These are phyloP conservation scores for Anticlea derivata DNA, from an alignment of 2,888 invertebrate species.

Conservation along the genomic window DNA sequence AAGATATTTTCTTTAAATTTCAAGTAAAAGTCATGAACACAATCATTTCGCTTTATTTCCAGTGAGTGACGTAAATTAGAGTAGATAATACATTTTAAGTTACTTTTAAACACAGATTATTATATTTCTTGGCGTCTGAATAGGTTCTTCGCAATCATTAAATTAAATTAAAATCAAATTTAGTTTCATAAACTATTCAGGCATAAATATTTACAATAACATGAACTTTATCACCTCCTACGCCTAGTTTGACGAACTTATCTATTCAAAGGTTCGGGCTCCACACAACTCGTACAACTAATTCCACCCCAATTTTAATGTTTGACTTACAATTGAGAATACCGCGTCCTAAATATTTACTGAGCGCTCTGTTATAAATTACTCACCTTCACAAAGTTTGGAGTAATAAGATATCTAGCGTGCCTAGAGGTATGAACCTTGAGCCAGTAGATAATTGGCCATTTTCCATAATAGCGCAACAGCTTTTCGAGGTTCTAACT, in stretches of 20 bases:
- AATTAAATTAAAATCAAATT: no score
- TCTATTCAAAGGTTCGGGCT: conserved; percentile 15
- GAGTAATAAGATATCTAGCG: conserved; percentile 2
- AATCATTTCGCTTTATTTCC: no score
- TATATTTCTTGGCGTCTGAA: no score
- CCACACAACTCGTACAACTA: conserved; percentile 15
- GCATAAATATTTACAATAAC: not conserved
- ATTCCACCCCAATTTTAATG: conserved; percentile 20
- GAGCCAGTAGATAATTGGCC: not conserved
- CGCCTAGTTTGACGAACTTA: conserved; percentile 16
- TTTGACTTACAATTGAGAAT: conserved; percentile 25
- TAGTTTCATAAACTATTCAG: no score
- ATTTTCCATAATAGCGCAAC: no score
- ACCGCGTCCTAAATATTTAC: conserved; percentile 18
- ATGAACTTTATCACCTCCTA: conserved; percentile 2
- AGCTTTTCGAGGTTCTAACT: no score
- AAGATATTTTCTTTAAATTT: no score
- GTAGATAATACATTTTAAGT: no score
- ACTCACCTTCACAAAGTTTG: conserved; percentile 23
- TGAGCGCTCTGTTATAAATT: conserved; percentile 20
- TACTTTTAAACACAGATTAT: no score
- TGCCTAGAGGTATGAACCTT: not conserved
- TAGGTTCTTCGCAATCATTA: no score
- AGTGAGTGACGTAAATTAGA: no score
- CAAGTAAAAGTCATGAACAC: no score